Base-by-base conservation (phyloP, 1,140 invertebrate genomes). In the Ptiloglossa arizonensis region DNA sequence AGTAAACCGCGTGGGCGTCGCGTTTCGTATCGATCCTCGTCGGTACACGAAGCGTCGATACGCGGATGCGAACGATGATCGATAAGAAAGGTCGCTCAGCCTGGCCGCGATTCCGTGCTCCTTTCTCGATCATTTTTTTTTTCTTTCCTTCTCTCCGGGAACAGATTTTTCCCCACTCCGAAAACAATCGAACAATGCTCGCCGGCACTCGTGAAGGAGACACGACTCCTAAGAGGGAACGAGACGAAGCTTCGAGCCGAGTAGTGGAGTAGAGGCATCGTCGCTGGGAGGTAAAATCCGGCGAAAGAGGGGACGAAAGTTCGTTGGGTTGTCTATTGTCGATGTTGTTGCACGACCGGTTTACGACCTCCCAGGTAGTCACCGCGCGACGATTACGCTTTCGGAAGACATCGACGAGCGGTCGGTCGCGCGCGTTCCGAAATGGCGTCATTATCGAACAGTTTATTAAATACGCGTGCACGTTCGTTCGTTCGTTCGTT, bases 41-140 rank as follows among this genome's bases (percentile, higher is more conserved):
- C n/a, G n/a, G n/a, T 44, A 38, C 29, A 11, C 56, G 38, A 63
- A 41, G 57, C 32, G 8, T 57, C 24, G 74, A 68, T 75, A 80
- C 70, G 13, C 64, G 71, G 54, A 80, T 68, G 59, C 48, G 59
- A 82, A 81, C 64, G 80, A 82, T 82, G 48, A n/a, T 38, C 59
- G 80, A 82, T 82, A 82, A 82, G 79, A 76, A 81, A 82, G 80
- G 80, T 81, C 80, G 80, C 56, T 38, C 57, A 78, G 63, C 79
- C 78, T 82, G 80, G 79, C 63, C 41, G 57, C 41, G 64, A 74
- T 59, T 80, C 68, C 35, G 11, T 73, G 76, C 76, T 52, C 19
- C 78, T 78, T 44, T 52, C 22, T 67, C 75, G 56, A 68, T 44
- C 41, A 22, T 27, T 73, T 80, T 57, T 44, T 63, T 19, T n/a